Evolutionary conservation across 1,140 invertebrate species (phyloP).

Genomic region (Glossosoma conforme): DNA sequence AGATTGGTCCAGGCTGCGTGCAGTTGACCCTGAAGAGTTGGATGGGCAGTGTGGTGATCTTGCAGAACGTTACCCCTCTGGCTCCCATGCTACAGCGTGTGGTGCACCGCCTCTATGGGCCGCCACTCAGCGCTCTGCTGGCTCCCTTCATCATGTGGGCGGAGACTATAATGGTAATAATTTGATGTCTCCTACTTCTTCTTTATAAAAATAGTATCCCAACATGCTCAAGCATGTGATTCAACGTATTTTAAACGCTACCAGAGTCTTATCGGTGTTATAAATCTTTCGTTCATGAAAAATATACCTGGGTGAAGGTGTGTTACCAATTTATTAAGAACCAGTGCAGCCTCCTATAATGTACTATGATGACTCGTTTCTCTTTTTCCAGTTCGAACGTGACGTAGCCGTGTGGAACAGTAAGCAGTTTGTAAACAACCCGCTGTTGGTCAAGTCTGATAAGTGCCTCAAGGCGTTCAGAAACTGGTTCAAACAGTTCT

Average conservation of each 20-base stretch:
- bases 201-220: too few relatives aligned
- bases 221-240: too few relatives aligned
- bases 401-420: constrained; percentile 88
- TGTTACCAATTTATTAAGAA: too few relatives aligned
- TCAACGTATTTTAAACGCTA: too few relatives aligned
- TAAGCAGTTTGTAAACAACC: constrained; percentile 69
- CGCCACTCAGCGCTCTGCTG: constrained; percentile 55
- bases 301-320: too few relatives aligned
- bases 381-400: constrained; percentile 65
- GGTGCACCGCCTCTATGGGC: constrained; percentile 68
- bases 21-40: constrained; percentile 58
- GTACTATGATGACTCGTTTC: too few relatives aligned
- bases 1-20: constrained; percentile 80
- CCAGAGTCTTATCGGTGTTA: too few relatives aligned
- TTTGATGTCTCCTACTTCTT: too few relatives aligned
- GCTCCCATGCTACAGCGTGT: constrained; percentile 75
- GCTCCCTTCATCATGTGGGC: constrained; percentile 63
- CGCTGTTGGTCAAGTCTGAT: constrained; percentile 73
- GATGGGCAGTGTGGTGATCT: constrained; percentile 62
- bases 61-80: constrained; percentile 77
- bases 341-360: too few relatives aligned
- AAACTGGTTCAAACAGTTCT: constrained; percentile 85
- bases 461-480: constrained; percentile 65
- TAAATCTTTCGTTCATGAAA: too few relatives aligned
- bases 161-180: constrained; percentile 76